Base-by-base conservation (phyloP, 2,888 invertebrate species). In the Sipha maydis region DNA sequence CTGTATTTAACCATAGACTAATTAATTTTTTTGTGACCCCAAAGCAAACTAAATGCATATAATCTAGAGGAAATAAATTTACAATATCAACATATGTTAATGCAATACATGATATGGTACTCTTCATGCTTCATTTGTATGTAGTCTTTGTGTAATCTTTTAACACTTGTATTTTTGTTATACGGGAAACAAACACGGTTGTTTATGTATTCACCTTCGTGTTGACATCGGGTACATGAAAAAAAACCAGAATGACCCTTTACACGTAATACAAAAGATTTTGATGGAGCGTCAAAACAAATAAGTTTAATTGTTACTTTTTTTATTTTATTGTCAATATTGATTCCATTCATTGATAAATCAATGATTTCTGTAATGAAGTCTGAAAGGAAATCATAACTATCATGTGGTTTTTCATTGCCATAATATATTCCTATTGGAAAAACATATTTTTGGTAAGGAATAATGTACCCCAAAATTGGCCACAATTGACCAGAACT, bases 271-370 rank as follows among this genome's bases (percentile, higher is more conserved):
- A 91, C 75, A 89, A 86, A 91, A 14, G 90, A 83, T 84, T 89
- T 90, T 14, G 90, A 91, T 31, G 91, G 91, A 11, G 90, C 90
- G 90, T 91, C 91, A 90, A 90, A 91, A 73, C 90, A 89, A 38
- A 90, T 86, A 38, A 89, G 89, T 79, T 89, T 89, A 78, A 90
- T 88, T 54, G 54, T 28, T 19, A 90, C 85, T 88, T 83, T 25
- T 28, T 89, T 28, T 41, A 73, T 41, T 38, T 85, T 31, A 56
- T 78, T 77, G 75, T 90, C 77, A 41, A 89, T 73, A n/a, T 75
- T 69, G 69, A 90, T n/a, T 61, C 89, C 90, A 89, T 73, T 73
- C 25, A 80, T 77, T 41, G 41, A 73, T 31, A 91, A n/a, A 48
- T 90, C 71, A 41, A 69, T 83, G 56, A 89, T 89, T 88, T 90